Evolutionary conservation across 2,113 vertebrate species (phyloP), one percentile per base, ranked within the genome.

Genomic region (Aix galericulata): DNA sequence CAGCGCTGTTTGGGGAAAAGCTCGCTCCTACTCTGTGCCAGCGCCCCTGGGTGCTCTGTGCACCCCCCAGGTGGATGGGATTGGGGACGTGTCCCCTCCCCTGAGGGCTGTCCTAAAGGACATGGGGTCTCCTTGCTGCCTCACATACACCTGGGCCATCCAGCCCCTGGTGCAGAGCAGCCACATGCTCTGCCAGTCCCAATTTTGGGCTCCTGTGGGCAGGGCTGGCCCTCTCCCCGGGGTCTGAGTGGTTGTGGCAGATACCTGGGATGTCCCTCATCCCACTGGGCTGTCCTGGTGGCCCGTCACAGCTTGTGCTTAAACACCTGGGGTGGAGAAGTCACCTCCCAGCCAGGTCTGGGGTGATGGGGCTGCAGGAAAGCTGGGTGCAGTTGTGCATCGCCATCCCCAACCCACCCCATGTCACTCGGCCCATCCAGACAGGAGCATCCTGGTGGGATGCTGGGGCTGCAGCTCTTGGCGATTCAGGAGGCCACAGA

Each of bases 391-490:
- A 13, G 9, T 3, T 31, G 50, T 2, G 1, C 42, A 67, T 53
- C 22, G 31, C 75, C 55, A 46, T 46, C 48, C 40, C 16, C 63
- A 73, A 0, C 14, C n/a, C 21, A 44, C 46, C 29, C 55, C 0
- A 2, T 50, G 34, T 44, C 63, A 13, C 46, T 5, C 4, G 11
- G 14, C 18, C 17, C 29, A 32, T 81, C 64, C 26, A 40, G 58
- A 36, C 0, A 0, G 46, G n/a, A 74, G 2, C 0, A 9, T 17
- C 3, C 20, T 31, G 11, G 62, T 27, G 75, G 38, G n/a, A 60
- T 12, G 50, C 36, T 2, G 3, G 2, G 3, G 38, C 44, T 62
- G 8, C 3, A n/a, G 40, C 18, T 67, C 13, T 32, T 23, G 36
- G 34, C 46, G 56, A 21, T 40, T 52, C n/a, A 16, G 5, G 34